A percentile compares a stretch with the other conserved stretches of the same genome.
phyloP scores from a whole-genome alignment of 2,888 invertebrate genomes.

The Perithous albicinctus region DNA sequence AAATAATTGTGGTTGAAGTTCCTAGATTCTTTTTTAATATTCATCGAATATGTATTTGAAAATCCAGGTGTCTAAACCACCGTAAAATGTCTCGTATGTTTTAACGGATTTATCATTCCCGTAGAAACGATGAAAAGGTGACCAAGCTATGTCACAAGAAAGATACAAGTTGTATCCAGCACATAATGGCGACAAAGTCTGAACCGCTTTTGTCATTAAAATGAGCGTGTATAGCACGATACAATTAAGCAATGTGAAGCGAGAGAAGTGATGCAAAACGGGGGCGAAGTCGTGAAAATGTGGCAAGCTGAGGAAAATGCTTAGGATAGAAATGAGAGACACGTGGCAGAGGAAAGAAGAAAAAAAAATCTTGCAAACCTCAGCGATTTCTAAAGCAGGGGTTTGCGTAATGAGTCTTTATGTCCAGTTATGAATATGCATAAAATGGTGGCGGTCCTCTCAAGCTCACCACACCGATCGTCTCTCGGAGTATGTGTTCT shows the following conservation, averaged over 20 bases:
- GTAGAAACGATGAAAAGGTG: too few species aligned
- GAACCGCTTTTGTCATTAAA: constrained; percentile 7
- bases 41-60: too few species aligned
- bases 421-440: constrained; percentile 43
- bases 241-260: constrained; percentile 18
- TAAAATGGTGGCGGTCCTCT: constrained; percentile 38
- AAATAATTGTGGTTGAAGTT: too few species aligned
- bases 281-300: background rate
- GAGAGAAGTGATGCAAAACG: background rate
- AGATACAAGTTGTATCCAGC: too few species aligned
- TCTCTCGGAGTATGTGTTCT: constrained; percentile 20
- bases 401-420: constrained; percentile 49
- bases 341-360: background rate
- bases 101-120: too few species aligned
- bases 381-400: constrained; percentile 49
- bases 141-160: too few species aligned
- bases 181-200: background rate
- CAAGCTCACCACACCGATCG: background rate
- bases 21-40: too few species aligned
- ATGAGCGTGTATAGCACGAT: background rate
- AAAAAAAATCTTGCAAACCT: constrained; percentile 12
- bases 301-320: background rate
- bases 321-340: background rate
- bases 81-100: too few species aligned
- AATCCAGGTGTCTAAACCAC: too few species aligned